Base-by-base conservation (phyloP, 1,140 invertebrate genomes). In the Scylla paramamosain region DNA sequence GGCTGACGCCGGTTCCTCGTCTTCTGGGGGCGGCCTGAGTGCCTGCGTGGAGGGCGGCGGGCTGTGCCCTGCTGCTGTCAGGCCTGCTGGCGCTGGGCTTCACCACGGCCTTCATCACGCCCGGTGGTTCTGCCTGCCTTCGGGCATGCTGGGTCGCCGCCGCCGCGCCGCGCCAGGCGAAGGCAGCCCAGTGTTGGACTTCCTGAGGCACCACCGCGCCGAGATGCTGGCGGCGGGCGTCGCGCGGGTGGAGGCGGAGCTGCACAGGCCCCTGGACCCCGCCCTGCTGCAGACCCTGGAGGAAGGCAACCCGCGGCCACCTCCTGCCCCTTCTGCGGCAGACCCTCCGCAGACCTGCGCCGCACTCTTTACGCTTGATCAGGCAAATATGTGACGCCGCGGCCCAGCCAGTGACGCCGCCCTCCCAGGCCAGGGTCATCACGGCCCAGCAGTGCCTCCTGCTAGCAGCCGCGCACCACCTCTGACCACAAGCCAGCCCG, bases 361-460 rank as follows among this genome's bases (percentile, higher is more conserved):
- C 52, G 2, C 29, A 31, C 10, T 12, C 83, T 12, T 25, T 29
- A 16, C 14, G 48, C 0, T 48, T 94, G 67, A 82, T 91, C 89
- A 82, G 48, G 14, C 59, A 32, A 12, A 32, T 94, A 31, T 94
- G 93, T n/a, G 39, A 46, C n/a, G 48, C 89, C 32, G 39, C 84
- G 20, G 83, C 28, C 0, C 12, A 28, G 0, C 93, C 93, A 31
- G 89, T 46, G 31, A 52, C 91, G 46, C 93, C 88, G 20, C 32
- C 82, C 6, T 83, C 39, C 7, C 59, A 84, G 4, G 14, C 52
- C 14, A 91, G 45, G 67, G 91, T 45, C 39, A 84, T 94, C 88
- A 94, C 91, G 31, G 93, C 88, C 52, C 93, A 94, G 28, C 32
- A 46, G 8, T 94, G 93, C 32, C 59, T 94, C 67, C 8, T 94